Percentiles rank a stretch among this genome's conserved stretches.
Conservation (phyloP, 2,888 invertebrate species). For the Volucella inflata region DNA sequence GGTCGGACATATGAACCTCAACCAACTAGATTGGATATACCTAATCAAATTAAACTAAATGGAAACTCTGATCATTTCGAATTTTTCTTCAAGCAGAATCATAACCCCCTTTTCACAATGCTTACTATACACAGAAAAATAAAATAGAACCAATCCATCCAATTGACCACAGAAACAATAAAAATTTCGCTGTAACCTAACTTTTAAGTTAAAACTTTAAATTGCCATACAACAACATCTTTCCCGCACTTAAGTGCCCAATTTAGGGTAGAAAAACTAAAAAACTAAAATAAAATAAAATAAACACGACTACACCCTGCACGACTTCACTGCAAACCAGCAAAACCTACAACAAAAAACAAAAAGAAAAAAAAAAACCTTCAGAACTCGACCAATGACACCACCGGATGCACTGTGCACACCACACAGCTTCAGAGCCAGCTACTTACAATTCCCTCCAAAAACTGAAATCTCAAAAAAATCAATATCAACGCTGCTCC, state of each 20-base stretch:
- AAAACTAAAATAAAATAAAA: slow-evolving; percentile 8
- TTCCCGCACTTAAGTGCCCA: slow-evolving; percentile 68
- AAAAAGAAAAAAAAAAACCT: slow-evolving; percentile 33
- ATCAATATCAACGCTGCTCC: slow-evolving; percentile 62
- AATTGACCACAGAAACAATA: slow-evolving; percentile 26
- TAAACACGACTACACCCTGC: neutral
- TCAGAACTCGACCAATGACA: slow-evolving; percentile 64
- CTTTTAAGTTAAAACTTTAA: slow-evolving; percentile 59
- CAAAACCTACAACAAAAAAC: too few relatives aligned
- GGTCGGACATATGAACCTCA: too few relatives aligned
- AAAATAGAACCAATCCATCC: slow-evolving; percentile 30
- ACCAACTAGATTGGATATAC: too few relatives aligned
- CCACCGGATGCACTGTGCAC: slow-evolving; percentile 58
- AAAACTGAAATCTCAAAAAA: slow-evolving; percentile 46
- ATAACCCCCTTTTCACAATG: neutral
- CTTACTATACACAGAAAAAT: neutral
- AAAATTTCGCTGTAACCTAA: slow-evolving; percentile 43
- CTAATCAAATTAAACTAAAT: neutral
- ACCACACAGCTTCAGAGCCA: slow-evolving; percentile 40
- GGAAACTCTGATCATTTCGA: neutral
- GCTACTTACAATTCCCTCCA: slow-evolving; percentile 46
- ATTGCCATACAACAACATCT: slow-evolving; percentile 65
- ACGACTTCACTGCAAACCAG: slow-evolving; percentile 36
- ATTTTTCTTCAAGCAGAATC: slow-evolving; percentile 29
- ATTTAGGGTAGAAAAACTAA: slow-evolving; percentile 36